Conservation (phyloP, 2,888 invertebrate species). For the Oscheius sp. region DNA sequence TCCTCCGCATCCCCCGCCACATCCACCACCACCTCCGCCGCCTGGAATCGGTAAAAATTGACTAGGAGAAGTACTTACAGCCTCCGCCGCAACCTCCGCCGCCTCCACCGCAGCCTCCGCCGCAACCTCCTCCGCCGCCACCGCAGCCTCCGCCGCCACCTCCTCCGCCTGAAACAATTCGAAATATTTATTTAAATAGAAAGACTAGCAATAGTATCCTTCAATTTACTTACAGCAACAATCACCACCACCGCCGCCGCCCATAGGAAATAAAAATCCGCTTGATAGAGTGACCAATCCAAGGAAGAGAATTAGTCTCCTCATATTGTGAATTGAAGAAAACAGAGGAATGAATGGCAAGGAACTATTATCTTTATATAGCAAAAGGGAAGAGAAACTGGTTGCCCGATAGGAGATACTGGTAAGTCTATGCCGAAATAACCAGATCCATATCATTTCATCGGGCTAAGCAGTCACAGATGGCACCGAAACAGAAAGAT, state of each 20-base stretch:
- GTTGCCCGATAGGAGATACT: slow-evolving; percentile 10
- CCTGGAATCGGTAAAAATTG: too few species aligned
- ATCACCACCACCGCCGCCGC: slow-evolving; percentile 20
- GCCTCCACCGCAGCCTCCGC: too few species aligned
- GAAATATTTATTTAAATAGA: too few species aligned
- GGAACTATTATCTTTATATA: slow-evolving; percentile 13
- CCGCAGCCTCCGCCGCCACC: too few species aligned
- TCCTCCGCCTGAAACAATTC: too few species aligned
- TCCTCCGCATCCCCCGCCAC: slow-evolving; percentile 7
- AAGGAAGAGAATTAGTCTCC: slow-evolving; percentile 16
- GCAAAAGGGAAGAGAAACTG: slow-evolving; percentile 1
- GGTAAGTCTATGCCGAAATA: slow-evolving; percentile 2
- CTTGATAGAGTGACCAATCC: slow-evolving; percentile 3
- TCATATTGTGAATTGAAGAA: slow-evolving; percentile 1
- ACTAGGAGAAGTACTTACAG: too few species aligned
- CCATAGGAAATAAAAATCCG: slow-evolving; percentile 18
- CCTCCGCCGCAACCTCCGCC: too few species aligned
- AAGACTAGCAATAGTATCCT: too few species aligned
- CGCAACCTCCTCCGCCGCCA: too few species aligned
- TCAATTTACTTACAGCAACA: background rate
- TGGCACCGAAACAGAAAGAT: too few species aligned
- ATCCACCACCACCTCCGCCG: slow-evolving; percentile 26
- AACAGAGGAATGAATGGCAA: background rate
- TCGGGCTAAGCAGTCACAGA: slow-evolving; percentile 1
- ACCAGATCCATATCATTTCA: background rate